Evolutionary conservation across 2,888 invertebrate genomes (phyloP), one percentile per base, ranked within the genome.

Genomic region (Toxonevra muliebris): DNA sequence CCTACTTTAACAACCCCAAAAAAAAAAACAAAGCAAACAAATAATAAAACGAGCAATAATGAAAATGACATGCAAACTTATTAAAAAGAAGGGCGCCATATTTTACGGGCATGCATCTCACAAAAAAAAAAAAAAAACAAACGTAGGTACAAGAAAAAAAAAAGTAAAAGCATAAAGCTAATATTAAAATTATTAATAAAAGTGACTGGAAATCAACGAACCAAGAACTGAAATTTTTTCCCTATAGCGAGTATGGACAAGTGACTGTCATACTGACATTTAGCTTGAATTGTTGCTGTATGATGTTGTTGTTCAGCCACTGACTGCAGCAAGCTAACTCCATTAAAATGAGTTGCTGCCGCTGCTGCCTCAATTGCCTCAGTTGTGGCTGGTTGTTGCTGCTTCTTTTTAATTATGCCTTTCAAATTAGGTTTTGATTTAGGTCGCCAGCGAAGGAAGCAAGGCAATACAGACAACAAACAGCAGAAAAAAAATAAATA

Each of bases 391-490:
- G n/a, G 55, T 41, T 52, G 40, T 43, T 61, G 43, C 64, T 66
- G 62, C 66, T 69, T 69, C 65, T 62, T 73, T 75, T 75, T 73
- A 73, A 73, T 75, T 74, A 75, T 70, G 69, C 69, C 72, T 73
- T 72, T 75, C 72, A 74, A 73, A 74, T 75, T 73, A 70, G 67
- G 69, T 73, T 74, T 73, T 75, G 75, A 74, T 74, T 73, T 73
- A 70, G 74, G 74, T 72, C 70, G 69, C 60, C 61, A 61, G 66
- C 68, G 61, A 63, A 69, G 67, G 64, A 45, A 20, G 66, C 61
- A 73, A 70, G 63, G 71, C 17, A 54, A 17, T 17, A 4, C 19
- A 54, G 15, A 11, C 54, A 17, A 12, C 54, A 54, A 4, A 54
- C 17, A 19, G 11, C 54, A 54, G 53, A 42, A 61, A 52, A 53